Evolutionary conservation across 2,888 invertebrate genomes (phyloP), one percentile per base, ranked within the genome.

Genomic region (Drosophila imparisetae): DNA sequence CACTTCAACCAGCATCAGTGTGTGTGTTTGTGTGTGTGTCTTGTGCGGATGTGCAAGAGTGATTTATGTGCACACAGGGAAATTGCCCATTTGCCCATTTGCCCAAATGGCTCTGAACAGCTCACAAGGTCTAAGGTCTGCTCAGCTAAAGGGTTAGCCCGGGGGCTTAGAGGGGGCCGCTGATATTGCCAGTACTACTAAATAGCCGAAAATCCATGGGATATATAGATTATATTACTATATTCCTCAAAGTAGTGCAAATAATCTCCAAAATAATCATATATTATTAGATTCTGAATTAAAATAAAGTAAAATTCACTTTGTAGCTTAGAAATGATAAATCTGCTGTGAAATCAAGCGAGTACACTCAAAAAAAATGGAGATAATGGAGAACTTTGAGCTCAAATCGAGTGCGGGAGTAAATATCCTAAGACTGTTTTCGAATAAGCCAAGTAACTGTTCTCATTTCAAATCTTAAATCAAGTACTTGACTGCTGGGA

Each of bases 21-120:
- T 34, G 36, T 58, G 49, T 40, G 18, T 40, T 29, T 63, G 42
- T 58, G 42, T 55, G 30, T 63, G 63, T 67, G 38, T 63, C 42
- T 76, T 77, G 66, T 75, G 78, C 87, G 85, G 85, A 86, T 86
- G 85, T 82, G 80, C 78, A 60, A 76, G 85, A 82, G 85, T 85
- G 85, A 85, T 85, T 85, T 85, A 87, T 85, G 80, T 42, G 59
- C 58, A 65, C 72, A 66, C 69, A 72, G 68, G 78, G 62, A 81
- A 84, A 80, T 86, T 80, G 75, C 50, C 77, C 77, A 76, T 55
- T 63, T 77, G 72, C 40, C 32, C 32, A 45, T 21, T 36, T 36
- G 65, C 53, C 57, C 55, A 55, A 64, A 54, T 64, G 32, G 13
- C 32, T n/a, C 52, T 30, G 40, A 36, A 21, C 36, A 45, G 30